Conservation (phyloP, 1,140 invertebrate species). For the Galendromus occidentalis region DNA sequence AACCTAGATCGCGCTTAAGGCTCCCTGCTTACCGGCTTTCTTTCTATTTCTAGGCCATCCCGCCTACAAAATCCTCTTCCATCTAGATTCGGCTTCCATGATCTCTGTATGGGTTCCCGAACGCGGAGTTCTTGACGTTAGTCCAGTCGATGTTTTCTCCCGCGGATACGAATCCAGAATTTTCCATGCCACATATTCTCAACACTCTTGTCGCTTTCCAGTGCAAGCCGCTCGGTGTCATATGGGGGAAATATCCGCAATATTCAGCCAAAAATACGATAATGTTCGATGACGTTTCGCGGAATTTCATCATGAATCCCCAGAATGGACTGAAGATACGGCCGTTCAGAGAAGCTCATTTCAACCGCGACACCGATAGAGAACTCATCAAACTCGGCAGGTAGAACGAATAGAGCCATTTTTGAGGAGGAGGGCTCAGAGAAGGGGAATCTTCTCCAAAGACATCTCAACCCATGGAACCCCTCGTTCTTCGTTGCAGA, state of each 20-base stretch:
- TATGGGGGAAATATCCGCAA: slow-evolving; percentile 84
- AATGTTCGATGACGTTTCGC: slow-evolving; percentile 91
- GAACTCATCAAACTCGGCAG: slow-evolving; percentile 61
- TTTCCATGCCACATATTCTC: background rate
- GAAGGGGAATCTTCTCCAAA: no score
- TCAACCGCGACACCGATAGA: slow-evolving; percentile 58
- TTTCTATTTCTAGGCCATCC: slow-evolving; percentile 37
- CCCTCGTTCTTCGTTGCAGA: background rate
- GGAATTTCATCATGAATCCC: slow-evolving; percentile 96
- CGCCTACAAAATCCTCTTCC: slow-evolving; percentile 79
- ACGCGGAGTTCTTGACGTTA: slow-evolving; percentile 70
- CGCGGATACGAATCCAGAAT: background rate
- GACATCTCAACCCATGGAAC: no score
- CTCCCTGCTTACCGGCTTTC: no score
- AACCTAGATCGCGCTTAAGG: no score
- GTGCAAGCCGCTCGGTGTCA: slow-evolving; percentile 85
- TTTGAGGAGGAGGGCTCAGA: no score
- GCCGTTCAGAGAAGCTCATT: slow-evolving; percentile 70
- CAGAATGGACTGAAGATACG: slow-evolving; percentile 69
- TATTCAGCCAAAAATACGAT: slow-evolving; percentile 68
- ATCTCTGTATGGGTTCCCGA: slow-evolving; percentile 73
- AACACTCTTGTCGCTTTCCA: slow-evolving; percentile 29
- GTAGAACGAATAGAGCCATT: no score
- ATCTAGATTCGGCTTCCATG: slow-evolving; percentile 77
- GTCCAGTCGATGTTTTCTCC: slow-evolving; percentile 18